phyloP scores from a whole-genome alignment of 2,888 invertebrate species.

The Ennomos fuscantarius region DNA sequence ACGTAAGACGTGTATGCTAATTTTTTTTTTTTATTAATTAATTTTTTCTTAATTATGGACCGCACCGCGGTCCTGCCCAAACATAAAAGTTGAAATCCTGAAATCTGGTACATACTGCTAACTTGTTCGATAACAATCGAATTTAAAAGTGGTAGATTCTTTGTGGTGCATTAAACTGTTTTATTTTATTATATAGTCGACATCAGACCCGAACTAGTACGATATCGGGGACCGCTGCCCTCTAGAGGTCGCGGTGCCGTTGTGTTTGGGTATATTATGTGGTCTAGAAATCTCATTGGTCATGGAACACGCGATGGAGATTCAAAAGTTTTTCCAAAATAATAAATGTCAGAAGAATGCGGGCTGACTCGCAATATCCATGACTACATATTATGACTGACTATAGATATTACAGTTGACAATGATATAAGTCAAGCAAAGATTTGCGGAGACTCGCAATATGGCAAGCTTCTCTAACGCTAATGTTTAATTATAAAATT shows the following conservation, averaged over 20 bases:
- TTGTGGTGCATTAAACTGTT: not conserved
- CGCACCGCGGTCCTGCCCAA: too few relatives aligned
- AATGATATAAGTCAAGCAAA: too few relatives aligned
- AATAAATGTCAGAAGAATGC: constrained; percentile 10
- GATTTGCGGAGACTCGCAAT: too few relatives aligned
- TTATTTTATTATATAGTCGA: constrained; percentile 1
- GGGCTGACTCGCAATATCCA: not conserved
- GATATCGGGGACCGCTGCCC: constrained; percentile 1
- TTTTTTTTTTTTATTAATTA: too few relatives aligned
- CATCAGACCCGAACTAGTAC: not conserved
- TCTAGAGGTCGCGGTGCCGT: constrained; percentile 4
- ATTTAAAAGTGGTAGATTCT: not conserved
- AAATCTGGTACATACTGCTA: too few relatives aligned
- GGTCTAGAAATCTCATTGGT: not conserved
- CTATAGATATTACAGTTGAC: too few relatives aligned
- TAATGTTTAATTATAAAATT: too few relatives aligned
- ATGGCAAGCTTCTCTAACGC: too few relatives aligned
- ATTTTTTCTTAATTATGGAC: too few relatives aligned
- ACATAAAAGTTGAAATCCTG: too few relatives aligned
- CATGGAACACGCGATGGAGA: not conserved
- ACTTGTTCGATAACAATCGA: not conserved
- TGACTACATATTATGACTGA: too few relatives aligned
- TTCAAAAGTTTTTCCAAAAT: constrained; percentile 10
- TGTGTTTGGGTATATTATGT: not conserved
- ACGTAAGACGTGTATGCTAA: too few relatives aligned